Base-by-base conservation (phyloP, 2,113 vertebrate species). In the Misgurnus anguillicaudatus region DNA sequence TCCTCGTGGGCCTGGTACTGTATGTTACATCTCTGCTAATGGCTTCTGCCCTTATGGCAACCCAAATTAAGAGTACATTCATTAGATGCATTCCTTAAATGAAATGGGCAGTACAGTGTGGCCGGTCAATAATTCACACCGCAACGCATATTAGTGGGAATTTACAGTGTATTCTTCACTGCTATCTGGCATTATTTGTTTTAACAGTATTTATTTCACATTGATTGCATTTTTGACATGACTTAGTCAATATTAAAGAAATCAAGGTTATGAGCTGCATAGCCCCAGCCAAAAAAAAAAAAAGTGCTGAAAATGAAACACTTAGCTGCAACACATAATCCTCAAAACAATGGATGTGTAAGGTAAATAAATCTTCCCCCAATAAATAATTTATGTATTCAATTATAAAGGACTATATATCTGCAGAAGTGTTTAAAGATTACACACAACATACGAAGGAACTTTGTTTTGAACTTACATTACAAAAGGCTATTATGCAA, bases 11-110 rank as follows among this genome's bases (percentile, higher is more conserved):
- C 66, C 65, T 42, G 39, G 80, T 75, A 31, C 24, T 31, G 24
- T 31, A 69, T 78, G 79, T 68, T 77, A 80, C 73, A 77, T 85
- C 73, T 71, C 41, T 10, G 48, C 64, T 83, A 85, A 85, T 75
- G 75, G 84, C 58, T 60, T 80, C 81, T 80, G 84, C 75, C 74
- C 77, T 80, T 74, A 83, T 80, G 74, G 78, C 78, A 83, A 80
- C 68, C 31, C 41, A 75, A 83, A 80, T 85, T 80, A 85, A 75
- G 84, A 55, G 79, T 53, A 55, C 64, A 75, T 80, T 80, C 75
- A 85, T 85, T 85, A 85, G 65, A 31, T 55, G 63, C 68, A 82
- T 78, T 80, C 58, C 63, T 77, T 78, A 75, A 83, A 77, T 66
- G 61, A 82, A 77, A 70, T 36, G 42, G 71, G 13, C 53, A 61